Conservation (phyloP, 2,888 invertebrate species). For the Acanthosepion lycidas region DNA sequence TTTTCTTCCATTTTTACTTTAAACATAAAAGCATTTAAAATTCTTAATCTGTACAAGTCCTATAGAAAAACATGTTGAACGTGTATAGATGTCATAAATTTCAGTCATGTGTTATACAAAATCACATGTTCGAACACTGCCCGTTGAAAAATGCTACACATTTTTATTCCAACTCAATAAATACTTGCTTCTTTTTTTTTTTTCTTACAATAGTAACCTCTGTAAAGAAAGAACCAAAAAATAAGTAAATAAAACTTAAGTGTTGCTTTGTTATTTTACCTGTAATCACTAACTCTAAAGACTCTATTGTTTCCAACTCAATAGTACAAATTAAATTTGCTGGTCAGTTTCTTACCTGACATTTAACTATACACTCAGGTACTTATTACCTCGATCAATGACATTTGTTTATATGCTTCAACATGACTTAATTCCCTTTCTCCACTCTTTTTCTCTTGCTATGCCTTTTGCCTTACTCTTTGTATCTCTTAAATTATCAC, state of each 20-base stretch:
- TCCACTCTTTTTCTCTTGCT: neutral
- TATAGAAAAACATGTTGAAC: too few relatives aligned
- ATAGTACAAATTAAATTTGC: constrained; percentile 12
- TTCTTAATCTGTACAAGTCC: too few relatives aligned
- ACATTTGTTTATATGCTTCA: constrained; percentile 7
- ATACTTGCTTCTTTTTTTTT: too few relatives aligned
- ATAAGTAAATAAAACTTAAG: neutral
- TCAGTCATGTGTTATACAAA: too few relatives aligned
- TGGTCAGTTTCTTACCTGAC: neutral
- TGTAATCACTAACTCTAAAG: neutral
- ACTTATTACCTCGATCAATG: neutral
- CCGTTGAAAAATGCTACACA: too few relatives aligned
- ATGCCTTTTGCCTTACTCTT: neutral
- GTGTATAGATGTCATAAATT: too few relatives aligned
- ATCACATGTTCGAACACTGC: too few relatives aligned
- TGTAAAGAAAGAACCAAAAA: neutral
- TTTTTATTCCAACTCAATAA: too few relatives aligned
- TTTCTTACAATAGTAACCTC: too few relatives aligned
- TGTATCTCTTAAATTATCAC: neutral
- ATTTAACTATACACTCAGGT: neutral
- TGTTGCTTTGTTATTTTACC: neutral
- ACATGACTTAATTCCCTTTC: neutral
- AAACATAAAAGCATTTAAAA: too few relatives aligned
- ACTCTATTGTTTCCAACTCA: neutral
- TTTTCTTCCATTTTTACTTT: too few relatives aligned